These are phyloP conservation scores for Sinopyrophorus schimmeli DNA, from an alignment of 2,888 invertebrate species.

Conservation along the genomic window DNA sequence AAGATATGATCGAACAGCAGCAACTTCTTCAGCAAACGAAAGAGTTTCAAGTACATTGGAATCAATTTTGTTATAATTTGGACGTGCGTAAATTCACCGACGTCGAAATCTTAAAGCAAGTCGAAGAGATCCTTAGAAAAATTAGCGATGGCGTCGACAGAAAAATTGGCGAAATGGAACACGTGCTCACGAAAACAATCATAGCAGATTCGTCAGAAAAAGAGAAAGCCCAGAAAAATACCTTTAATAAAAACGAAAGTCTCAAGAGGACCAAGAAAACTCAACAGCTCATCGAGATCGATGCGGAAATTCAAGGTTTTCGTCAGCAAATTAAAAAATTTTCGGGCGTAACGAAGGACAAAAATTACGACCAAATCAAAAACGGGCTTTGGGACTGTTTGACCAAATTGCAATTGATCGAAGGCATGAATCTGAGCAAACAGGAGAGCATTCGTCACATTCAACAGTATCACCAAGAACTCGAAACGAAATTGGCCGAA, in stretches of 20 bases:
- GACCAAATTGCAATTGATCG: slow-evolving; percentile 23
- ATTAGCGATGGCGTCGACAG: slow-evolving; percentile 1
- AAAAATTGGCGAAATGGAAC: slow-evolving; percentile 24
- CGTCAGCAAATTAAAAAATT: slow-evolving; percentile 29
- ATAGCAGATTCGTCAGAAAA: no score
- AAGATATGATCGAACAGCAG: no score
- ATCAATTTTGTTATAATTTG: slow-evolving; percentile 20
- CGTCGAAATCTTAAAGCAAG: not conserved
- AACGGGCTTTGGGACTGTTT: slow-evolving; percentile 18
- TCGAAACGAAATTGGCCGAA: slow-evolving; percentile 25
- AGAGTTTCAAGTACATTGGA: slow-evolving; percentile 29
- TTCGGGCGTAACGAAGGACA: slow-evolving; percentile 21
- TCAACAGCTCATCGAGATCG: slow-evolving; percentile 27
- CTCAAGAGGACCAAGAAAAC: slow-evolving; percentile 21
- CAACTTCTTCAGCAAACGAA: slow-evolving; percentile 21
- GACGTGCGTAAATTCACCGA: slow-evolving; percentile 4
- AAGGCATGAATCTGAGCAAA: slow-evolving; percentile 17
- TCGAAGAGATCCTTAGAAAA: slow-evolving; percentile 8
- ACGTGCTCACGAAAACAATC: slow-evolving; percentile 9
- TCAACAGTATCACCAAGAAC: slow-evolving; percentile 23
- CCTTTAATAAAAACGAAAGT: slow-evolving; percentile 9
- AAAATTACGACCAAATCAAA: slow-evolving; percentile 23
- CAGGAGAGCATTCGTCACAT: slow-evolving; percentile 27
- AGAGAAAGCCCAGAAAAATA: slow-evolving; percentile 6
- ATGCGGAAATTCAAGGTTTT: slow-evolving; percentile 24